Conservation (phyloP, 2,113 vertebrate species). For the Plecturocebus donacophilus region DNA sequence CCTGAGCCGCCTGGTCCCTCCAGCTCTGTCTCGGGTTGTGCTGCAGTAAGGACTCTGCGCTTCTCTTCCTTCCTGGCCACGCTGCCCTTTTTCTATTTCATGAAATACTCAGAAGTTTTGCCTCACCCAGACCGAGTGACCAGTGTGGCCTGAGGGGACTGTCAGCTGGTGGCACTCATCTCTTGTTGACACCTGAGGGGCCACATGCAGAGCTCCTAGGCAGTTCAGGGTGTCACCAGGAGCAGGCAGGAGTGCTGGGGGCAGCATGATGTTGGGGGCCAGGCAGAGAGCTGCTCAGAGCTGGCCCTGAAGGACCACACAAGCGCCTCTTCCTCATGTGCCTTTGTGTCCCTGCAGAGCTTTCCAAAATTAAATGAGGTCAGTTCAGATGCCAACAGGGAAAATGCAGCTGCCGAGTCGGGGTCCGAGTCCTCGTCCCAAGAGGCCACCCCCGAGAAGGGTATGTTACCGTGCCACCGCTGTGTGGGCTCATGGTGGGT, state of each 20-base stretch:
- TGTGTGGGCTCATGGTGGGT: accelerated
- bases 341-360: slow-evolving; percentile 86
- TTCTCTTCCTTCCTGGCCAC: background rate
- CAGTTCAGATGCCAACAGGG: slow-evolving; percentile 89
- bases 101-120: background rate
- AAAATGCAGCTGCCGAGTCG: slow-evolving; percentile 84
- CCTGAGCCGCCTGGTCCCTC: too few relatives aligned
- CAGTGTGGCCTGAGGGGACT: background rate
- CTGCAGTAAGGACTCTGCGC: background rate
- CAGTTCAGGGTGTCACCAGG: accelerated
- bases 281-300: background rate
- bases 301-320: background rate
- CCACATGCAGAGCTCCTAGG: background rate
- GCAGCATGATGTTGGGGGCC: background rate
- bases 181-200: background rate
- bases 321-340: background rate
- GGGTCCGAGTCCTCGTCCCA: slow-evolving; percentile 92
- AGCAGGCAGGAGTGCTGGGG: background rate
- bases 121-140: background rate
- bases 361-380: slow-evolving; percentile 91
- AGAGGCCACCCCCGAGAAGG: slow-evolving; percentile 95
- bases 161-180: background rate
- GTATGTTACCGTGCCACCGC: slow-evolving; percentile 75
- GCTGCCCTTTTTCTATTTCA: background rate
- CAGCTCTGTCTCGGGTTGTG: background rate